Percentiles rank a stretch among this genome's conserved stretches.
These are phyloP conservation scores for Bradypodion ventrale DNA, from an alignment of 2,797 vertebrate species.

Conservation along the genomic window DNA sequence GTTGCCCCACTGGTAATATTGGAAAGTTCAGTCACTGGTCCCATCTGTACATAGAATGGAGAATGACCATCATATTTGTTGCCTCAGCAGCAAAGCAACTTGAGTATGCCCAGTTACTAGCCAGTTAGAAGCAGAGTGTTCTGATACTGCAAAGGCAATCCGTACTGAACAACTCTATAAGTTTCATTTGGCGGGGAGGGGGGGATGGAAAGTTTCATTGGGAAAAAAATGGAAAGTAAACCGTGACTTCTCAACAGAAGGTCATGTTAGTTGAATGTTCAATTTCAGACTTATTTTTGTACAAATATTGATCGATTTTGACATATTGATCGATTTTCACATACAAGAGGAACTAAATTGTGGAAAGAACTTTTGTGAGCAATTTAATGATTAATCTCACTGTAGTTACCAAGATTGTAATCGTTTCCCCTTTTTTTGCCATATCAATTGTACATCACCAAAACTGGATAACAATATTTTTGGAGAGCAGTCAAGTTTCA, in stretches of 20 bases:
- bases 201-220: too few relatives aligned
- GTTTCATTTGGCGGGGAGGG: too few relatives aligned
- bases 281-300: not conserved
- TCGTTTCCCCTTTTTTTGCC: too few relatives aligned
- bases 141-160: too few relatives aligned
- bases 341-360: not conserved
- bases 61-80: not conserved
- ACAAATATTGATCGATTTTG: not conserved
- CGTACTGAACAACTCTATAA: too few relatives aligned
- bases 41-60: not conserved
- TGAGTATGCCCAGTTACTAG: not conserved
- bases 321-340: not conserved
- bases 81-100: not conserved
- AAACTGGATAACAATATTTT: too few relatives aligned
- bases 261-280: not conserved
- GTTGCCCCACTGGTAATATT: not conserved
- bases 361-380: too few relatives aligned
- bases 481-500: too few relatives aligned
- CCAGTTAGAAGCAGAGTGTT: not conserved
- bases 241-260: not conserved
- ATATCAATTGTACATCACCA: too few relatives aligned
- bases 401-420: too few relatives aligned
- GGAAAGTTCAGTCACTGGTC: not conserved
- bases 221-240: not conserved
- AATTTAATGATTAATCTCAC: too few relatives aligned